Evolutionary conservation across 2,113 vertebrate genomes (phyloP), one percentile per base, ranked within the genome.

Genomic region (Sinosuthora webbiana): DNA sequence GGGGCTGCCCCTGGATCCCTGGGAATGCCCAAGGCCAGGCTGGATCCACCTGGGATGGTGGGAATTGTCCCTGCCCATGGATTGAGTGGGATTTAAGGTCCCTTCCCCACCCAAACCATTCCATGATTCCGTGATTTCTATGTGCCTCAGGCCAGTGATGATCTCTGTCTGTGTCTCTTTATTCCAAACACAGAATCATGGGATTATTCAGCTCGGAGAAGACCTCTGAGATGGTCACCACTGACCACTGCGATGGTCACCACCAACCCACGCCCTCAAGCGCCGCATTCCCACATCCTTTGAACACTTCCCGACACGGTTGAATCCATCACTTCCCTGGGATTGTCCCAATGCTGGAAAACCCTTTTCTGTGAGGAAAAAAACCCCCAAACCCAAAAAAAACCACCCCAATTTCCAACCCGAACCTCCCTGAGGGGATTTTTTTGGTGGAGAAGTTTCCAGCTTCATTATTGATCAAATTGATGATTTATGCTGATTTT

Each of bases 41-140:
- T 45, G 45, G 45, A 21, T 1, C 44, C 4, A 1, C 5, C 39
- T 63, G 57, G 49, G 27, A 37, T 0, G 0, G 22, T 27, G 11
- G 41, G 13, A 78, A 8, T 0, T 27, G 45, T 37, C 62, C 53
- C 31, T 55, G n/a, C 7, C n/a, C n/a, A n/a, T n/a, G n/a, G n/a
- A n/a, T n/a, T n/a, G n/a, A n/a, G n/a, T n/a, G n/a, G n/a, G n/a
- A n/a, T n/a, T n/a, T n/a, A n/a, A n/a, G 18, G 1, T 45, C 18
- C 2, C 13, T 70, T 9, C 33, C 33, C 60, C 18, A 21, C 7
- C 27, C 37, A 57, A 69, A 12, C 27, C 45, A 35, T 42, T 70
- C 56, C 74, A 30, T 1, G 20, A 67, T 25, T 30, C 42, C 4
- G 0, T 31, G 9, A 49, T 30, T 44, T 17, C 56, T n/a, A 2